Evolutionary conservation across 2,888 invertebrate genomes (phyloP).

Genomic region (Dendrolimus pini): DNA sequence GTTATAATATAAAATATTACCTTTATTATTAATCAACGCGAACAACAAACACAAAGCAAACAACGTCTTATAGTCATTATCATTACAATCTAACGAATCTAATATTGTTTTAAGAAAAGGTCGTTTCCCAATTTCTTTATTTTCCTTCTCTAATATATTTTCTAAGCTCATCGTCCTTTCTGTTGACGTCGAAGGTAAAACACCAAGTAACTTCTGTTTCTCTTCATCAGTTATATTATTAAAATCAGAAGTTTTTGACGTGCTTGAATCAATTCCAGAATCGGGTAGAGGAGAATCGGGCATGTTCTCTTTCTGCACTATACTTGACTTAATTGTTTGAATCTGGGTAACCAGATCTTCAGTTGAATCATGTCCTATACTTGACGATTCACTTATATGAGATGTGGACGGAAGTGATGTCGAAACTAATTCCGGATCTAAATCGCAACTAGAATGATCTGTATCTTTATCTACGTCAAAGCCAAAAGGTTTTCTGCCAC

Average conservation of each 20-base stretch:
- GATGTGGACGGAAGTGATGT: conserved; percentile 70
- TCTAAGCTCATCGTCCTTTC: conserved; percentile 41
- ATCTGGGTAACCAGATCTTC: conserved; percentile 66
- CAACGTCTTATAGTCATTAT: conserved; percentile 96
- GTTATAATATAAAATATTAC: conserved; percentile 68
- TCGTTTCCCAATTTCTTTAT: conserved; percentile 73
- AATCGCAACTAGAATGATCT: conserved; percentile 69
- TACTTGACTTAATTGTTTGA: conserved; percentile 33
- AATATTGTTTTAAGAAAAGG: conserved; percentile 94
- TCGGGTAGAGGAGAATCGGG: conserved; percentile 70
- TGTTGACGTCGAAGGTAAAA: conserved; percentile 28
- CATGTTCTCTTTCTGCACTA: conserved; percentile 47
- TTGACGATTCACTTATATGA: conserved; percentile 68
- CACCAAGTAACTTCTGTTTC: conserved; percentile 81
- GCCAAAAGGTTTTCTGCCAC: conserved; percentile 52
- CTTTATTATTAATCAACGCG: conserved; percentile 95
- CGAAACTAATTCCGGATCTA: conserved; percentile 68
- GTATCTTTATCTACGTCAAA: conserved; percentile 43
- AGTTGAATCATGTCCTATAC: conserved; percentile 65
- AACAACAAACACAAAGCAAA: conserved; percentile 94
- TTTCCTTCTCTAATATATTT: conserved; percentile 47
- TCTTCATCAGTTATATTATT: conserved; percentile 96
- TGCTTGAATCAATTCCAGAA: conserved; percentile 57
- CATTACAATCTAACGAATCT: conserved; percentile 89
- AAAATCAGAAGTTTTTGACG: conserved; percentile 65